Evolutionary conservation across 2,113 vertebrate species (phyloP).

Genomic region (Ptyas mucosa): DNA sequence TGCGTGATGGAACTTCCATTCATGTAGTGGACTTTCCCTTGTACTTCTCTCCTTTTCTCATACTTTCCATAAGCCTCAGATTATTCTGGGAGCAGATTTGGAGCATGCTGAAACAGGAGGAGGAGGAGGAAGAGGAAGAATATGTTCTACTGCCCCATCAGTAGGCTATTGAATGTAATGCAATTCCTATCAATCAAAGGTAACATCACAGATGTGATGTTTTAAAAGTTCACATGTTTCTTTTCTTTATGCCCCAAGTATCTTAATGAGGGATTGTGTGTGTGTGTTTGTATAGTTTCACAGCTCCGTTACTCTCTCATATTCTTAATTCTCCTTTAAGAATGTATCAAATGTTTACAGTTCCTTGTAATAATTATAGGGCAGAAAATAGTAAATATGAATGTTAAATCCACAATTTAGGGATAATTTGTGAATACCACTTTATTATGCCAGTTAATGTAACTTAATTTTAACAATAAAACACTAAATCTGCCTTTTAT

Average conservation of each 20-base stretch:
- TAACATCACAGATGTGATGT: background rate
- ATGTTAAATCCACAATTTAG: constrained; percentile 35
- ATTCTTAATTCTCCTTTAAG: constrained; percentile 44
- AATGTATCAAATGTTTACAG: constrained; percentile 35
- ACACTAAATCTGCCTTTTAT: constrained; percentile 47
- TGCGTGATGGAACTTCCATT: background rate
- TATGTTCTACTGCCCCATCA: background rate
- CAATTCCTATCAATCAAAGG: background rate
- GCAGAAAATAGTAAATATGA: constrained; percentile 22
- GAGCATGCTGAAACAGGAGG: background rate
- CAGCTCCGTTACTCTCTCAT: constrained; percentile 38
- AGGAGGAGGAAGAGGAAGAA: background rate
- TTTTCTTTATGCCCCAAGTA: constrained; percentile 21
- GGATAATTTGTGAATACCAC: constrained; percentile 41
- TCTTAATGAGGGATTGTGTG: constrained; percentile 43
- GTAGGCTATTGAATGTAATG: background rate
- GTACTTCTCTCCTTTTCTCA: background rate
- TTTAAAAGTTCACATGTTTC: constrained; percentile 36
- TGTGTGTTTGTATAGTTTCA: constrained; percentile 39
- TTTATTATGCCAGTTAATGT: constrained; percentile 54
- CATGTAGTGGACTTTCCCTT: background rate
- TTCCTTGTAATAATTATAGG: constrained; percentile 43
- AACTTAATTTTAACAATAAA: constrained; percentile 61
- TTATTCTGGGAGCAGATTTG: background rate
- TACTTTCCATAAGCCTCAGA: background rate